Conservation (phyloP, 2,888 invertebrate species). For the Eupeodes luniger region DNA sequence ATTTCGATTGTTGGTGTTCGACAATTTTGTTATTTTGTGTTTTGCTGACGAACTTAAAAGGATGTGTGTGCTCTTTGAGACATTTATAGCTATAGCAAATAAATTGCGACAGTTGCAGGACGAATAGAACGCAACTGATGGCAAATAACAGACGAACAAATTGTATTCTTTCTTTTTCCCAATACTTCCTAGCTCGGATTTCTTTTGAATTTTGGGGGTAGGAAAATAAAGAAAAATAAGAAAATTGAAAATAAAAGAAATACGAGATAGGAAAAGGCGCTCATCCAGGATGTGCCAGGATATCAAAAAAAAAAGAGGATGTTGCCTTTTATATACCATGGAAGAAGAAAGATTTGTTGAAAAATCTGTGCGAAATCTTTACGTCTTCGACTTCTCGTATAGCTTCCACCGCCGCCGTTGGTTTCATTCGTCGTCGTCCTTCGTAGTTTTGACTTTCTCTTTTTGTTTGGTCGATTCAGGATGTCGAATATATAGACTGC, state of each 20-base stretch:
- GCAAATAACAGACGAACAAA: conserved; percentile 51
- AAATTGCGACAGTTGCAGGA: conserved; percentile 75
- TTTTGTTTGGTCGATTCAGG: conserved; percentile 57
- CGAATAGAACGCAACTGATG: conserved; percentile 24
- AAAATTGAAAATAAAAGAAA: conserved; percentile 13
- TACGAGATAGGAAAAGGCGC: conserved; percentile 38
- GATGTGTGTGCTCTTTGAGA: conserved; percentile 44
- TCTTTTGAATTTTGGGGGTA: conserved; percentile 59
- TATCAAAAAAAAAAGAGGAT: conserved; percentile 47
- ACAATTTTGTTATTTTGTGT: conserved; percentile 22
- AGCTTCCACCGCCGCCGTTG: conserved; percentile 14
- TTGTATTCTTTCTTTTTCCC: conserved; percentile 46
- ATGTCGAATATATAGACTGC: conserved; percentile 65
- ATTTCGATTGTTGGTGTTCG: conserved; percentile 25
- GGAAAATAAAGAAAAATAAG: conserved; percentile 4
- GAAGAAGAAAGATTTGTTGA: conserved; percentile 46
- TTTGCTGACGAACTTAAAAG: conserved; percentile 59
- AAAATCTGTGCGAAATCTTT: conserved; percentile 73
- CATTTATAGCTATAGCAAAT: conserved; percentile 68
- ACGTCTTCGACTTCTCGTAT: conserved; percentile 27
- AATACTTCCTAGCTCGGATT: conserved; percentile 57
- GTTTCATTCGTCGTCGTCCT: background rate
- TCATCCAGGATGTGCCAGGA: background rate
- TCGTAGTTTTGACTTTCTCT: background rate
- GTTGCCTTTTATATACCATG: conserved; percentile 12